phyloP scores from a whole-genome alignment of 2,888 invertebrate genomes.

The Gastrophysa polygoni region DNA sequence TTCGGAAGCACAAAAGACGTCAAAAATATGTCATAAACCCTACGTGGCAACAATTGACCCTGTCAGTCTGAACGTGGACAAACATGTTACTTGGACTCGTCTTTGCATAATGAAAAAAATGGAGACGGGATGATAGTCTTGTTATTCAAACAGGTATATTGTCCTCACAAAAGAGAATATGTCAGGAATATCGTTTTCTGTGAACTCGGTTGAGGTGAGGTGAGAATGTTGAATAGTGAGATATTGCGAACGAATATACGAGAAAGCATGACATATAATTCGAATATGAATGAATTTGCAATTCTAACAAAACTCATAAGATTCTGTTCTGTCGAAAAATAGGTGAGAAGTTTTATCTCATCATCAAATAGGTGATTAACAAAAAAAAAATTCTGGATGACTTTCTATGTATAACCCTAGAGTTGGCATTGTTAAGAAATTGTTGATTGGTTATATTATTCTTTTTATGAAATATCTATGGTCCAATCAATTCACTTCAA shows the following conservation, averaged over 20 bases:
- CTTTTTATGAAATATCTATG: too few species aligned
- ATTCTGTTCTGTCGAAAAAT: too few species aligned
- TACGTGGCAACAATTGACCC: conserved; percentile 4
- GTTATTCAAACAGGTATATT: conserved; percentile 18
- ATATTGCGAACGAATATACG: not conserved
- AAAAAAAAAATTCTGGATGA: too few species aligned
- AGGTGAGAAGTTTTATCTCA: too few species aligned
- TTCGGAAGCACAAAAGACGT: conserved; percentile 54
- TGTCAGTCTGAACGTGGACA: conserved; percentile 34
- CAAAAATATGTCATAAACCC: conserved; percentile 49
- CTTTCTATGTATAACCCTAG: too few species aligned
- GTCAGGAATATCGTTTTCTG: conserved; percentile 5
- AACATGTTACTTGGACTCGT: conserved; percentile 43
- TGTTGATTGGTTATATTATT: too few species aligned
- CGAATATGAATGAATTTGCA: conserved; percentile 2
- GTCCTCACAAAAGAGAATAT: conserved; percentile 9
- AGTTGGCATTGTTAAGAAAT: too few species aligned
- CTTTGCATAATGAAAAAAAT: conserved; percentile 11
- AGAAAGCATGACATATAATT: too few species aligned
- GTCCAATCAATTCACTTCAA: too few species aligned
- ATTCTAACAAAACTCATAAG: too few species aligned
- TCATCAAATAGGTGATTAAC: too few species aligned
- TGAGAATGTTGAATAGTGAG: not conserved
- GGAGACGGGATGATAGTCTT: conserved; percentile 18
- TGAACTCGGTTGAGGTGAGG: not conserved